Evolutionary conservation across 2,888 invertebrate genomes (phyloP).

Genomic region (Eilema depressum): DNA sequence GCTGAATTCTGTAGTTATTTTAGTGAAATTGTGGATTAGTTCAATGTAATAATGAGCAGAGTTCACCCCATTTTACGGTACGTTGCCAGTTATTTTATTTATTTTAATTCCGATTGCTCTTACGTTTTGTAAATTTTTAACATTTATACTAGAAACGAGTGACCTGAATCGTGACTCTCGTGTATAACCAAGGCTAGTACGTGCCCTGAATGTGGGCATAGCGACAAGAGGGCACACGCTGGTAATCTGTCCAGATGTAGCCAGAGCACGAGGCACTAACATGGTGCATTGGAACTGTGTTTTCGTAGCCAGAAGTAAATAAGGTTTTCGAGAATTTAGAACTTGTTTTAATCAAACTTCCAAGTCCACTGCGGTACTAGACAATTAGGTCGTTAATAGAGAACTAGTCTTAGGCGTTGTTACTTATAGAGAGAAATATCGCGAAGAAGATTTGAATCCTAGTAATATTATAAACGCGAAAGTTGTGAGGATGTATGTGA

Average conservation of each 20-base stretch:
- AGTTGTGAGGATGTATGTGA: too few species aligned
- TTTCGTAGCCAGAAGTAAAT: not conserved
- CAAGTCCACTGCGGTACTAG: not conserved
- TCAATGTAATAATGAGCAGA: too few species aligned
- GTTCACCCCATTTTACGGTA: too few species aligned
- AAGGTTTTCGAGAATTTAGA: not conserved
- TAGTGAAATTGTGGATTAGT: too few species aligned
- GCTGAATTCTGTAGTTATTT: too few species aligned
- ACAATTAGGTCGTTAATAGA: too few species aligned
- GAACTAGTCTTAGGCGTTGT: too few species aligned
- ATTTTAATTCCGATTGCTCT: not conserved
- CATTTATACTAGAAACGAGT: not conserved
- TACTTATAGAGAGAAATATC: too few species aligned
- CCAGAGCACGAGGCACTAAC: not conserved
- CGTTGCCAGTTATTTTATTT: too few species aligned
- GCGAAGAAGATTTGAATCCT: too few species aligned
- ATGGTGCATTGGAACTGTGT: not conserved
- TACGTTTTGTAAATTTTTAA: not conserved
- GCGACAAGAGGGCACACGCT: not conserved
- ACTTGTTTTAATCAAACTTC: not conserved
- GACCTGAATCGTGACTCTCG: constrained; percentile 2
- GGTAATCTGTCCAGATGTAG: not conserved
- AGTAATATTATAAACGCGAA: too few species aligned
- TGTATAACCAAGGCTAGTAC: not conserved
- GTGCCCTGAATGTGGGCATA: constrained; percentile 1